Evolutionary conservation across 1,140 invertebrate genomes (phyloP), one percentile per base, ranked within the genome.

Genomic region (Notospermus geniculatus): DNA sequence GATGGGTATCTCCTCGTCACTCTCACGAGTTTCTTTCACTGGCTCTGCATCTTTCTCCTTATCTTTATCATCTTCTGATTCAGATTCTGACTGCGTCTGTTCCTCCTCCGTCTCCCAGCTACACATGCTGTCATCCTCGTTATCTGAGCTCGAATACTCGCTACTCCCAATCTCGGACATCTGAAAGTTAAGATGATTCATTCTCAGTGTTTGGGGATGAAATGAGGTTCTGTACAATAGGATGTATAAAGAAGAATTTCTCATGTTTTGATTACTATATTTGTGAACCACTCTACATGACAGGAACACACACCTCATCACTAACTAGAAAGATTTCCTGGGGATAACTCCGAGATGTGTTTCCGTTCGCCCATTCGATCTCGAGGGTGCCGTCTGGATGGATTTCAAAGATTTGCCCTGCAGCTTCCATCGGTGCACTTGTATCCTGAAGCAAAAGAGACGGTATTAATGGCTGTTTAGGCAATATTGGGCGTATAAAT

Each of bases 381-480:
- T 89, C 73, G 4, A 87, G 78, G 73, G 80, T 66, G 2, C 93
- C 93, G 70, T 91, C 87, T 0, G 91, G 88, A 79, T 89, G 91
- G 73, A 93, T 91, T 79, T 94, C 91, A 32, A 93, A 85, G 0
- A 97, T 90, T 80, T 92, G 92, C 64, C 94, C 94, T 59, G 91
- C 91, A 36, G 89, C 89, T 61, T 88, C 85, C n/a, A 23, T 19
- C n/a, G 46, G 46, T 9, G 46, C 4, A 27, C 25, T 50, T 27
- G 25, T 50, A 23, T 27, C 46, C 46, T 50, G n/a, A n/a, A 50
- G 4, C 4, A 50, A 27, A 36, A 15, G 15, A 36, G 32, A 36
- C n/a, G n/a, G n/a, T n/a, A n/a, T n/a, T n/a, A n/a, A n/a, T n/a
- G n/a, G n/a, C n/a, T n/a, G n/a, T n/a, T n/a, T n/a, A n/a, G n/a